These are phyloP conservation scores for Buathra laborator DNA, from an alignment of 2,888 invertebrate genomes.

Conservation along the genomic window DNA sequence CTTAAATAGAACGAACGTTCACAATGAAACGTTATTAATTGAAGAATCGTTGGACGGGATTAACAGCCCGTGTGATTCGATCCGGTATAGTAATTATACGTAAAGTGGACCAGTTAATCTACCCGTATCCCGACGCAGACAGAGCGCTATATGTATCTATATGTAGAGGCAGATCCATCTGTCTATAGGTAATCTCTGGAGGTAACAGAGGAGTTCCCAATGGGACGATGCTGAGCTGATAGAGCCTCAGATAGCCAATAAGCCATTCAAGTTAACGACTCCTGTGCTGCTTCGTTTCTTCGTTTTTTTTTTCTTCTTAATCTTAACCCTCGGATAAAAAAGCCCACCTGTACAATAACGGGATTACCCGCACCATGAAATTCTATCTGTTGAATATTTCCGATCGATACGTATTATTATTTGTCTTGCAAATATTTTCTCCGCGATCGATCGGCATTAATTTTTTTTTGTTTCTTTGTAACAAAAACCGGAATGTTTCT, in stretches of 20 bases:
- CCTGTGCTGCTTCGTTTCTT: slow-evolving; percentile 38
- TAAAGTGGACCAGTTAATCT: slow-evolving; percentile 56
- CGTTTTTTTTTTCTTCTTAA: slow-evolving; percentile 35
- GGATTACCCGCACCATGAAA: slow-evolving; percentile 32
- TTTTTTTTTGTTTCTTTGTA: background rate
- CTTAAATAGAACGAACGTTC: slow-evolving; percentile 14
- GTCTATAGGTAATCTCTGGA: slow-evolving; percentile 55
- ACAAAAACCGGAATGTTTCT: background rate
- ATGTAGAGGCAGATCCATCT: slow-evolving; percentile 44
- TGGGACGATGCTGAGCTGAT: slow-evolving; percentile 52
- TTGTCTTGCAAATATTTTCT: slow-evolving; percentile 22
- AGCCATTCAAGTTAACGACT: slow-evolving; percentile 67
- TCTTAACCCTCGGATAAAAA: slow-evolving; percentile 44
- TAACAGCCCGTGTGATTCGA: slow-evolving; percentile 52
- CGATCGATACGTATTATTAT: background rate
- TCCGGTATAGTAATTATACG: slow-evolving; percentile 42
- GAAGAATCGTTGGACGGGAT: slow-evolving; percentile 37
- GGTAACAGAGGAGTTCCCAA: slow-evolving; percentile 50
- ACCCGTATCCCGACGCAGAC: slow-evolving; percentile 31
- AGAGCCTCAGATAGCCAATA: slow-evolving; percentile 62
- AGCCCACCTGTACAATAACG: background rate
- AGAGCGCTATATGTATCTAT: slow-evolving; percentile 9
- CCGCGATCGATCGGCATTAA: background rate
- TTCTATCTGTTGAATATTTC: slow-evolving; percentile 17
- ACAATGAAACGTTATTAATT: slow-evolving; percentile 38